A percentile compares a stretch with the other conserved stretches of the same genome.
Evolutionary conservation across 2,888 invertebrate species (phyloP).

Genomic region (Gymnocheta viridis): DNA sequence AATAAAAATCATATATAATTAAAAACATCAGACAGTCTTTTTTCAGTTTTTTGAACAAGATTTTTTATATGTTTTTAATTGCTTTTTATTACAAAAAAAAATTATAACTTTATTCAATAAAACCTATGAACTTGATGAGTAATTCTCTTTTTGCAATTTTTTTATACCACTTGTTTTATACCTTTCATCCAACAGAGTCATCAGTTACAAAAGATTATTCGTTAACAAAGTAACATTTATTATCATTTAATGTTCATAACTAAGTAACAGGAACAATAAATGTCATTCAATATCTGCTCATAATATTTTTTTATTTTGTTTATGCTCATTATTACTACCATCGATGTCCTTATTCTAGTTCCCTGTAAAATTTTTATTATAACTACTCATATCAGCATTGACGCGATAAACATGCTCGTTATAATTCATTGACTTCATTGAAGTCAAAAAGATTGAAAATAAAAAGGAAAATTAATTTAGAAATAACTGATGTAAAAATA

Average conservation of each 20-base stretch:
- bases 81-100: no score
- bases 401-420: conserved; percentile 43
- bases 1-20: no score
- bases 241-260: conserved; percentile 7
- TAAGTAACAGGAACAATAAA: conserved; percentile 21
- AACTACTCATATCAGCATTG: neutral
- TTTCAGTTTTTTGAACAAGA: no score
- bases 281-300: conserved; percentile 27
- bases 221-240: conserved; percentile 22
- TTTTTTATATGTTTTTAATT: no score
- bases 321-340: conserved; percentile 6
- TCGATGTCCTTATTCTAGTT: neutral
- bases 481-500: conserved; percentile 7
- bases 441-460: neutral
- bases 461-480: neutral
- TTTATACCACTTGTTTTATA: neutral
- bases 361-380: neutral
- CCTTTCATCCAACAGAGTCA: conserved; percentile 6
- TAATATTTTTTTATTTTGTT: conserved; percentile 9
- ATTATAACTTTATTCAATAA: neutral
- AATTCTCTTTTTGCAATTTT: neutral
- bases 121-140: neutral
- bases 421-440: conserved; percentile 35
- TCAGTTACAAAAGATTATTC: conserved; percentile 13
- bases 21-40: no score